phyloP scores from a whole-genome alignment of 2,113 vertebrate genomes.

The Capreolus pygargus region DNA sequence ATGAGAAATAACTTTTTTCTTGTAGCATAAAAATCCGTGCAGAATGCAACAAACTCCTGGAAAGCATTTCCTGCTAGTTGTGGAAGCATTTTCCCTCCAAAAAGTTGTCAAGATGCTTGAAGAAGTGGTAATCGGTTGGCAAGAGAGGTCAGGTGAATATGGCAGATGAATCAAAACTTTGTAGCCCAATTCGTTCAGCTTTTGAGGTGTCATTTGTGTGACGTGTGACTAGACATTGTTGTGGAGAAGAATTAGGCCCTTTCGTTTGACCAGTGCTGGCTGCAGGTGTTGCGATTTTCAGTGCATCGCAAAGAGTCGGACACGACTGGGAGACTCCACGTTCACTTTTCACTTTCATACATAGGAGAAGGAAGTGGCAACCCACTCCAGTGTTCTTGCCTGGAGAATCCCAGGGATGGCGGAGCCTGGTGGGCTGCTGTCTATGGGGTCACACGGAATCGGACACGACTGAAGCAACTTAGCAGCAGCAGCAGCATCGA shows the following conservation, averaged over 20 bases:
- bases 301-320: rapidly evolving
- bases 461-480: rapidly evolving
- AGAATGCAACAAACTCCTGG: background rate
- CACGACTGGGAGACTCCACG: background rate
- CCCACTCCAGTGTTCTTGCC: background rate
- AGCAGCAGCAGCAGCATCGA: background rate
- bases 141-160: background rate
- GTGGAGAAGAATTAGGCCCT: background rate
- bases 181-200: background rate
- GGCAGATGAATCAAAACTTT: background rate
- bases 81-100: background rate
- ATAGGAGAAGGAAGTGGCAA: background rate
- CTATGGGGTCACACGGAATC: rapidly evolving
- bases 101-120: background rate
- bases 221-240: background rate
- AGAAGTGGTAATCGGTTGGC: background rate
- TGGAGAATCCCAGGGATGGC: background rate
- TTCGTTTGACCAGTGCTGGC: background rate
- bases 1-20: background rate
- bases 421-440: background rate
- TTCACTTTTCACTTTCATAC: background rate
- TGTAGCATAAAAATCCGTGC: background rate
- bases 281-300: rapidly evolving
- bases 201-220: background rate
- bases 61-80: background rate